phyloP scores from a whole-genome alignment of 2,113 vertebrate genomes.

The Nannospalax galili region DNA sequence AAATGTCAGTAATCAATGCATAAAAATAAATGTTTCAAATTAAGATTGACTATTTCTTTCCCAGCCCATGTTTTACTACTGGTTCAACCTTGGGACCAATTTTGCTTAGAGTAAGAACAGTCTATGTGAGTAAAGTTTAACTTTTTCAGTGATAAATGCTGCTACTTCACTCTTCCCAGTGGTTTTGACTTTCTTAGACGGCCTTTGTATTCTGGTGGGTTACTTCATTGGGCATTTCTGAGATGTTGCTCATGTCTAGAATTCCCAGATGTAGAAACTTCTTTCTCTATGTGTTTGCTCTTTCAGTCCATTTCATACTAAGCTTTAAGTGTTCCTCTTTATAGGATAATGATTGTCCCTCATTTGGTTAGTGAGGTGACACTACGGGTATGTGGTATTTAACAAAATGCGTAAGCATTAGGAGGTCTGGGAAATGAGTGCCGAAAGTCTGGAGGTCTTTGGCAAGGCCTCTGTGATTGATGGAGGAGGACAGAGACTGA shows the following conservation, averaged over 20 bases:
- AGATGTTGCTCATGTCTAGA: background rate
- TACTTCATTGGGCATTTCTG: background rate
- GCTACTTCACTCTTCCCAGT: background rate
- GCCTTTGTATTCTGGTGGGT: background rate
- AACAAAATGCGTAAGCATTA: background rate
- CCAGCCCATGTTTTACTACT: background rate
- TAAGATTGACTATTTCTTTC: background rate
- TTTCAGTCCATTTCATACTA: background rate
- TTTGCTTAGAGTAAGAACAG: background rate
- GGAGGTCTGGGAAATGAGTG: background rate
- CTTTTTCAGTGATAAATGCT: background rate
- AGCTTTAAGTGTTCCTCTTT: background rate
- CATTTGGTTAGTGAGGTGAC: constrained; percentile 51
- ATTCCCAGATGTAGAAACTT: background rate
- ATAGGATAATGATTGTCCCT: background rate
- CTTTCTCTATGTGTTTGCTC: background rate
- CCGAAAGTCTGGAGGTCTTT: background rate
- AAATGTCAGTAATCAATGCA: constrained; percentile 24
- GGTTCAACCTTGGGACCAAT: background rate
- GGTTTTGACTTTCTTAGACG: background rate
- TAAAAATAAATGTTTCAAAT: background rate
- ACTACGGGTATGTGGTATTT: background rate
- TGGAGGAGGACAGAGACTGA: background rate
- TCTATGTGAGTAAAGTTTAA: background rate
- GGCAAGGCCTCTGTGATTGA: background rate